These are phyloP conservation scores for Artemia sinica DNA, from an alignment of 2,888 invertebrate species.

Conservation along the genomic window DNA sequence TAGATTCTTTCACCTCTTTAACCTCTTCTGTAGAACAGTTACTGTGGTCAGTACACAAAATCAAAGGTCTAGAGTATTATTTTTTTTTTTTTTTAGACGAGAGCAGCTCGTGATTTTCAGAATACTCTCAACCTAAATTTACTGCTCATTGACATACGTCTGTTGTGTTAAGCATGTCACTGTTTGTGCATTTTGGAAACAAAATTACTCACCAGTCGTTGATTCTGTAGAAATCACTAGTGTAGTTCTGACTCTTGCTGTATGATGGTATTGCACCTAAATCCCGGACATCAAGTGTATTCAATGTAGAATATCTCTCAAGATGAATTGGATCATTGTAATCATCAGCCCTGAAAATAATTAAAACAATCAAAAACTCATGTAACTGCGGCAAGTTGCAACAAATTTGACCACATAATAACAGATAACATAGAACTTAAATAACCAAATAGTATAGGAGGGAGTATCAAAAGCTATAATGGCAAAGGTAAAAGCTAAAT, in stretches of 20 bases:
- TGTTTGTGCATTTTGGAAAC: no score
- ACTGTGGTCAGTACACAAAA: no score
- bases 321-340: conserved; percentile 90
- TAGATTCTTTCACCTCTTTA: no score
- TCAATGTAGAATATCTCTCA: conserved; percentile 81
- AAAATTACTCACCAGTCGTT: conserved; percentile 55
- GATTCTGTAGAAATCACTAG: conserved; percentile 69
- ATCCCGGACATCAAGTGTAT: conserved; percentile 71
- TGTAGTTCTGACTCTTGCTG: conserved; percentile 68
- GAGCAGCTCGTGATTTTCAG: no score
- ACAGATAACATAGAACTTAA: conserved; percentile 9
- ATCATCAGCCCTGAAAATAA: conserved; percentile 51
- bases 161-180: no score
- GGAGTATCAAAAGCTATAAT: no score
- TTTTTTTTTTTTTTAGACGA: no score
- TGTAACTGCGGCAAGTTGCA: background rate
- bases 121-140: no score
- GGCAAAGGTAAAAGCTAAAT: no score
- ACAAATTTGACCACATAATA: background rate
- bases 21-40: no score
- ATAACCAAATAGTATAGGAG: background rate
- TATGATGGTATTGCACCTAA: conserved; percentile 64
- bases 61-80: no score
- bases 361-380: conserved; percentile 12
- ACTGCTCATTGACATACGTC: no score